A percentile compares a stretch with the other conserved stretches of the same genome.
These are phyloP conservation scores for Aphaenogaster rudis DNA, from an alignment of 1,140 invertebrate genomes.

Conservation along the genomic window DNA sequence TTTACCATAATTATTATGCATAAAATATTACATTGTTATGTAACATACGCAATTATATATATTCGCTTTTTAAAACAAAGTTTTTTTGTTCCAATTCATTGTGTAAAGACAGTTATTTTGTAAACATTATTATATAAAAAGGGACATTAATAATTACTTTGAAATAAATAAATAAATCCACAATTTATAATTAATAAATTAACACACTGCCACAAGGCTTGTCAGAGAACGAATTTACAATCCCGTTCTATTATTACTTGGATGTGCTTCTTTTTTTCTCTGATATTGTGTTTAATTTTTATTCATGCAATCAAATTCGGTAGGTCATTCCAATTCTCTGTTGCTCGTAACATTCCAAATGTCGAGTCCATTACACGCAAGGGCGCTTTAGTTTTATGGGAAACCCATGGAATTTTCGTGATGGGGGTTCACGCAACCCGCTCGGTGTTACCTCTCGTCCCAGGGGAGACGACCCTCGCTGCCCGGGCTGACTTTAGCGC, in stretches of 20 bases:
- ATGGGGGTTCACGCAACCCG: constrained; percentile 65
- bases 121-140: not conserved
- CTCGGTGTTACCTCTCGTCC: constrained; percentile 62
- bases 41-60: not conserved
- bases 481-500: constrained; percentile 59
- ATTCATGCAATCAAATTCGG: constrained; percentile 47
- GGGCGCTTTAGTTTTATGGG: constrained; percentile 72
- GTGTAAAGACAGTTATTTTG: not conserved
- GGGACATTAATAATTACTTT: constrained; percentile 27
- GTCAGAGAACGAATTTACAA: not conserved
- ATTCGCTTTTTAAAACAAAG: constrained; percentile 3
- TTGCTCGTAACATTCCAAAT: constrained; percentile 68
- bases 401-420: constrained; percentile 65
- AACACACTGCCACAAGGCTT: not conserved
- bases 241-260: not conserved
- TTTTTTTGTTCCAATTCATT: not conserved
- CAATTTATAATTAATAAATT: constrained; percentile 24
- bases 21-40: constrained; percentile 11
- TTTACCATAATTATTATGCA: not conserved
- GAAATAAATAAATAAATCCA: constrained; percentile 7
- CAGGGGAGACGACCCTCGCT: constrained; percentile 64
- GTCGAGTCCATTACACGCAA: constrained; percentile 69
- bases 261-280: not conserved
- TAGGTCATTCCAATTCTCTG: constrained; percentile 48
- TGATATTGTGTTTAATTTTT: constrained; percentile 26